Base-by-base conservation (phyloP, 2,797 vertebrate species). In the Platyrinchus mystaceus region DNA sequence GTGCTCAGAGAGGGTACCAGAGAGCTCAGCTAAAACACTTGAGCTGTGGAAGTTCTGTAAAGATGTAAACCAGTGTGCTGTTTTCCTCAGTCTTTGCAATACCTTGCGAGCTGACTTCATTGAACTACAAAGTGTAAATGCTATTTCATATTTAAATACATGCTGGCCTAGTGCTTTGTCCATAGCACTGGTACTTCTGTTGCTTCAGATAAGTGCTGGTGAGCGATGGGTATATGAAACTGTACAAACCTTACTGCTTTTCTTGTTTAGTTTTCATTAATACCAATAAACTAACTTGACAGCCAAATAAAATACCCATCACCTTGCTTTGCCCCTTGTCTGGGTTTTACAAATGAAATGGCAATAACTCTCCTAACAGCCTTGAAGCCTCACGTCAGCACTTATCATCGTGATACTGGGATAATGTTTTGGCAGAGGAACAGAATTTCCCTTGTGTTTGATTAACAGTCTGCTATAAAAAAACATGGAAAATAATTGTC, bases 301-400 rank as follows among this genome's bases (percentile, higher is more conserved):
- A 6, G 18, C 28, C 44, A 90, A 77, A 67, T 44, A 93, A 86
- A 70, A 30, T 14, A n/a, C 3, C 23, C 22, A 58, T 30, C 12
- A 32, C 30, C 24, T 93, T 73, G 60, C 28, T 91, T 90, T 84
- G 22, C 75, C 62, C 84, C 70, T 94, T 73, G 23, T 79, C 59
- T 37, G 52, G 21, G 78, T 90, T 94, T 84, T 75, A 66, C 34
- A 64, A 69, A 92, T 27, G 4, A 46, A 90, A 85, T 24, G 18
- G 69, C 26, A 81, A 3, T 74, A 82, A 80, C 24, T 80, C 75
- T 92, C 63, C 70, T 47, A 93, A 52, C 14, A 91, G 64, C 26
- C 74, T 46, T 37, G 36, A 74, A 62, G 44, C 32, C 34, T 84
- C 44, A 22, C 21, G 70, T 73, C 52, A 94, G 71, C 43, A 69